Conservation (phyloP, 2,888 invertebrate genomes). For the Acheta domesticus region DNA sequence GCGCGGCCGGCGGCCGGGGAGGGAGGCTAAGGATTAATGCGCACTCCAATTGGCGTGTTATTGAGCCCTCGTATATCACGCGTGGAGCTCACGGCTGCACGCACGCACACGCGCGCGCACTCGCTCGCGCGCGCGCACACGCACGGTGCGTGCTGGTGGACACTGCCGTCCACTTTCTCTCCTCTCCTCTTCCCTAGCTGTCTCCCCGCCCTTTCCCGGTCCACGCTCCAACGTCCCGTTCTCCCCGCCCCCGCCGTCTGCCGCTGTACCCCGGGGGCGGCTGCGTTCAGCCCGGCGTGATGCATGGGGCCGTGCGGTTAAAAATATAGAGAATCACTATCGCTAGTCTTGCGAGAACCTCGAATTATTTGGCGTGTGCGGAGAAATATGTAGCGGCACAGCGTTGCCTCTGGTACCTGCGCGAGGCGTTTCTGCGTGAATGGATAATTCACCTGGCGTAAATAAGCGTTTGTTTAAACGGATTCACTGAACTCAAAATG, state of each 20-base stretch:
- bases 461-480: no score
- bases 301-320: slow-evolving; percentile 9
- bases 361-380: no score
- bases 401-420: no score
- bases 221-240: no score
- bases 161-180: background rate
- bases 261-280: background rate
- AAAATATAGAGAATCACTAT: background rate
- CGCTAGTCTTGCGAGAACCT: no score
- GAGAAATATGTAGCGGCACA: no score
- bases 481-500: no score
- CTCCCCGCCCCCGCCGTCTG: background rate
- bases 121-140: background rate
- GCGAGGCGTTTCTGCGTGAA: no score
- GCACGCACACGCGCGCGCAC: background rate
- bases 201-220: no score
- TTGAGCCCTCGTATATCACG: slow-evolving; percentile 33
- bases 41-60: slow-evolving; percentile 32
- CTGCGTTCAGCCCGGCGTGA: background rate
- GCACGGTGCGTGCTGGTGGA: background rate
- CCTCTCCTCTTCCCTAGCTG: background rate
- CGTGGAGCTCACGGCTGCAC: background rate
- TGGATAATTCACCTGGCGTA: no score
- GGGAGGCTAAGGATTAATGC: slow-evolving; percentile 30
- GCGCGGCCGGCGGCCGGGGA: background rate